Evolutionary conservation across 2,888 invertebrate genomes (phyloP), one percentile per base, ranked within the genome.

Genomic region (Scrobipalpa atriplicella): DNA sequence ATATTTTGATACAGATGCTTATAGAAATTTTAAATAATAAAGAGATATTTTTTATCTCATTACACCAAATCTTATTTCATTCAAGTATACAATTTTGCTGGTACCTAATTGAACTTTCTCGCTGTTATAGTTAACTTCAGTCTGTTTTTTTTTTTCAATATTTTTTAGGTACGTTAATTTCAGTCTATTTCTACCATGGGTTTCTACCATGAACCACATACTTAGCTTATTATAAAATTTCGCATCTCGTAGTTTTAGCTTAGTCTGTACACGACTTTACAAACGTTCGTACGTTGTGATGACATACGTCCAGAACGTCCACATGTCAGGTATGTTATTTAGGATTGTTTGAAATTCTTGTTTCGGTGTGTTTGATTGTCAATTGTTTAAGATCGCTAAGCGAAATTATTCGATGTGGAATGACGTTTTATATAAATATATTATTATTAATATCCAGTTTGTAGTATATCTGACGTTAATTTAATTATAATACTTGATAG

Each of bases 221-320:
- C 29, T 29, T 29, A 29, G 2, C 29, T 29, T 29, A 29, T 29
- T 5, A 29, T 29, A 5, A 29, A 29, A 29, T 29, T 3, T 16
- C n/a, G 5, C 5, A 7, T 0, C 47, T 47, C n/a, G 47, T 47
- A 16, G 1, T 16, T 3, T 13, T 56, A 21, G 21, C 54, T 29
- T 11, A 13, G 16, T 58, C 58, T 58, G 58, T 58, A 58, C 29
- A 38, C 36, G n/a, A 19, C 43, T 41, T 0, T 8, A 19, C 61
- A 71, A 68, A 70, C 62, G 69, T 66, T 69, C 70, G 62, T 65
- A 66, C 69, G 67, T 38, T 58, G 58, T 68, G 69, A 67, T 68
- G 71, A 72, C 70, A 69, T 69, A 68, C 68, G 72, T 72, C 69
- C 65, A 69, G 61, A 68, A 70, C 70, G 71, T 69, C 68, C 67